A percentile compares a stretch with the other conserved stretches of the same genome.
Evolutionary conservation across 1,140 invertebrate species (phyloP).

Genomic region (Drosophila kurseongensis): DNA sequence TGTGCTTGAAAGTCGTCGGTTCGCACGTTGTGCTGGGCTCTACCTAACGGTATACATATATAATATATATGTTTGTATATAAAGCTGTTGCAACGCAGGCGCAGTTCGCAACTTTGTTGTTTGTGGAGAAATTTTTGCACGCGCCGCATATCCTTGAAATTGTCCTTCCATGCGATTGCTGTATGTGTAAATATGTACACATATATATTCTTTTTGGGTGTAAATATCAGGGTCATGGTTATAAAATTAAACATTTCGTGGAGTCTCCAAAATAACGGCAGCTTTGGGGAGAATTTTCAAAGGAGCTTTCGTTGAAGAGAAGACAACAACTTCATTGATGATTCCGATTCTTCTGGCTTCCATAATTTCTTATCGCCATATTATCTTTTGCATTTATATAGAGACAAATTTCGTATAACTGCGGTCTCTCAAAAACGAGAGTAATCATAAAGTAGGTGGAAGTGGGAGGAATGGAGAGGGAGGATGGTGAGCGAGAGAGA

Average conservation of each 20-base stretch:
- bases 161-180: conserved; percentile 42
- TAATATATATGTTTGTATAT: conserved; percentile 2
- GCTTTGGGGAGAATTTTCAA: conserved; percentile 18
- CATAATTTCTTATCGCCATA: conserved; percentile 33
- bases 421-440: conserved; percentile 25
- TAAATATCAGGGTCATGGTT: conserved; percentile 84
- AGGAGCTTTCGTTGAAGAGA: conserved; percentile 32
- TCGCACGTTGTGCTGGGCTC: conserved; percentile 25
- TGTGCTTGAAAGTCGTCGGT: conserved; percentile 50
- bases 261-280: conserved; percentile 73
- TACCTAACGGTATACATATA: conserved; percentile 29
- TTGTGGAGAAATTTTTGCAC: conserved; percentile 83
- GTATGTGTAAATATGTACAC: conserved; percentile 6
- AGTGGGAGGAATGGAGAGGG: not conserved
- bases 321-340: conserved; percentile 66
- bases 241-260: conserved; percentile 81
- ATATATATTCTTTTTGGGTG: conserved; percentile 38
- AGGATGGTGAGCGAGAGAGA: conserved; percentile 17
- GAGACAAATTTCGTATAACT: conserved; percentile 16
- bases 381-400: conserved; percentile 57
- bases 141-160: conserved; percentile 80
- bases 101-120: conserved; percentile 18
- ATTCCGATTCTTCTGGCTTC: conserved; percentile 54
- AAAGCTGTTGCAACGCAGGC: conserved; percentile 53
- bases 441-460: conserved; percentile 3